Conservation (phyloP, 2,888 invertebrate genomes). For the Tethea ocularis region DNA sequence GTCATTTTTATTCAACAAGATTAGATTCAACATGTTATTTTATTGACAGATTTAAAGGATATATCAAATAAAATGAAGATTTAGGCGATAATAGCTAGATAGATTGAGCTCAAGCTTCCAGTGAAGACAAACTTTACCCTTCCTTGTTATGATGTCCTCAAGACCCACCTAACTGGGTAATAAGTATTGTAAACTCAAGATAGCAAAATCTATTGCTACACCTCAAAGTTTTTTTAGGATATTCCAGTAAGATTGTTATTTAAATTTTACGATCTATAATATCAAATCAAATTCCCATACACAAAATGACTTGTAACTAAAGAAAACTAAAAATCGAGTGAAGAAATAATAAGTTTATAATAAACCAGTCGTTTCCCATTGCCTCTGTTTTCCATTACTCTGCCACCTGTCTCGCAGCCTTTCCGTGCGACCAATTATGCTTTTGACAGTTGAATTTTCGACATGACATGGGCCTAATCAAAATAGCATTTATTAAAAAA, state of each 20-base stretch:
- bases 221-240: too few relatives aligned
- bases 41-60: constrained; percentile 21
- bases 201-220: too few relatives aligned
- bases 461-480: constrained; percentile 86
- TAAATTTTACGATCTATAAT: too few relatives aligned
- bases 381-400: constrained; percentile 58
- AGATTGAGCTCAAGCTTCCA: too few relatives aligned
- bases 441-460: constrained; percentile 84
- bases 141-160: too few relatives aligned
- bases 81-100: background rate
- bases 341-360: constrained; percentile 15
- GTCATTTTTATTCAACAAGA: constrained; percentile 18
- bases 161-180: too few relatives aligned
- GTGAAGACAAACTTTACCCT: too few relatives aligned
- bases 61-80: background rate
- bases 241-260: too few relatives aligned
- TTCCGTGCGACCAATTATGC: constrained; percentile 81
- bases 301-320: too few relatives aligned
- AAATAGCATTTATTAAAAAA: constrained; percentile 82
- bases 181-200: too few relatives aligned
- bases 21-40: constrained; percentile 23
- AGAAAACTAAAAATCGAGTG: background rate
- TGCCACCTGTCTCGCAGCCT: constrained; percentile 60
- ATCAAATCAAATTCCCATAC: too few relatives aligned
- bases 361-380: constrained; percentile 30